These are phyloP conservation scores for Rhyacophila evoluta DNA, from an alignment of 2,888 invertebrate genomes.

Conservation along the genomic window DNA sequence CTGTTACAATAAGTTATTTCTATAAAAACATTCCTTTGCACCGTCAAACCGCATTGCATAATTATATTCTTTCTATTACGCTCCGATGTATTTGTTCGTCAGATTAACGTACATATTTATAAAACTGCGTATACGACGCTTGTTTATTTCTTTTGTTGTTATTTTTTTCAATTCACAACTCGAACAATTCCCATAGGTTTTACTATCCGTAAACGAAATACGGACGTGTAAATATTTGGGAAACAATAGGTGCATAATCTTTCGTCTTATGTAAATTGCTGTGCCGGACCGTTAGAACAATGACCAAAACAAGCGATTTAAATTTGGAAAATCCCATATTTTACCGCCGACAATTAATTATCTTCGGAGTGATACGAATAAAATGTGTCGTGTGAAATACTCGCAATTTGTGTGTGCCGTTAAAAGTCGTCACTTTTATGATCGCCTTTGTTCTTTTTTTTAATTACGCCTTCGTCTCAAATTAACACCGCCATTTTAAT, in stretches of 20 bases:
- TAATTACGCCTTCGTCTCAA: not conserved
- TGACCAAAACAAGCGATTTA: not conserved
- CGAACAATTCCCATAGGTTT: not conserved
- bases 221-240: not conserved
- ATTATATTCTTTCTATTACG: too few species aligned
- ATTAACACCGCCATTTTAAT: too few species aligned
- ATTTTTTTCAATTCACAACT: not conserved
- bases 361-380: not conserved
- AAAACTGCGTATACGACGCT: not conserved
- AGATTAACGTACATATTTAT: too few species aligned
- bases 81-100: too few species aligned
- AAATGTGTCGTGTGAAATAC: slow-evolving; percentile 1
- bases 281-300: not conserved
- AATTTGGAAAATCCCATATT: not conserved
- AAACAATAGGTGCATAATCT: slow-evolving; percentile 10
- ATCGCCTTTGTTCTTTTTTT: not conserved
- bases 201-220: not conserved
- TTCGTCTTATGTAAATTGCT: not conserved
- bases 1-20: too few species aligned
- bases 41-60: too few species aligned
- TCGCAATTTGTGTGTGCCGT: not conserved
- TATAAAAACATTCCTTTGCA: too few species aligned
- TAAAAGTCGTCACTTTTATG: not conserved
- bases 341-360: not conserved
- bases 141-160: not conserved